A percentile compares a stretch with the other conserved stretches of the same genome.
These are phyloP conservation scores for Agriopis aurantiaria DNA, from an alignment of 2,888 invertebrate genomes.

Conservation along the genomic window DNA sequence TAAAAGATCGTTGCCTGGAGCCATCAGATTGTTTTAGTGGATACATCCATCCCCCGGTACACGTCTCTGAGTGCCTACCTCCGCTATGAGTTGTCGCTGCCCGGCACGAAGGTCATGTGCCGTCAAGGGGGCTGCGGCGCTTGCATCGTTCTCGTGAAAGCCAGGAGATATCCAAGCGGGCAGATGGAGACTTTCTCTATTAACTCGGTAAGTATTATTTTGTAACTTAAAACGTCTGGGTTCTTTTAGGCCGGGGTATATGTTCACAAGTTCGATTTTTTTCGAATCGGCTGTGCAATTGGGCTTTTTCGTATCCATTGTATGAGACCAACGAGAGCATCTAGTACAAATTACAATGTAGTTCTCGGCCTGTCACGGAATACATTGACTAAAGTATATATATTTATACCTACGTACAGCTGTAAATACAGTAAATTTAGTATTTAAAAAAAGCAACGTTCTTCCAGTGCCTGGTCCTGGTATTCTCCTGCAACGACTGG, in stretches of 20 bases:
- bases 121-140: conserved; percentile 76
- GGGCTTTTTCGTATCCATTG: too few relatives aligned
- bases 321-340: too few relatives aligned
- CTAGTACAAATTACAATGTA: too few relatives aligned
- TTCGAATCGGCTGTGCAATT: too few relatives aligned
- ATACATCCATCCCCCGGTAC: conserved; percentile 69
- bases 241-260: too few relatives aligned
- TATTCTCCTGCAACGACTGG: conserved; percentile 88
- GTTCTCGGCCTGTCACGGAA: too few relatives aligned
- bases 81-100: conserved; percentile 85
- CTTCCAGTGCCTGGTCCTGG: conserved; percentile 77
- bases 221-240: too few relatives aligned
- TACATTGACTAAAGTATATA: too few relatives aligned
- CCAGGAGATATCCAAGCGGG: conserved; percentile 60
- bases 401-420: too few relatives aligned
- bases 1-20: too few relatives aligned
- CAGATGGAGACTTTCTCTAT: conserved; percentile 70
- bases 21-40: conserved; percentile 55
- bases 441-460: conserved; percentile 3
- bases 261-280: too few relatives aligned
- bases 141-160: conserved; percentile 75
- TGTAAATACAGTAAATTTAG: too few relatives aligned
- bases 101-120: conserved; percentile 88
- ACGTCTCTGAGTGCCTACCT: conserved; percentile 88
- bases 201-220: conserved; percentile 68